Conservation (phyloP, 2,888 invertebrate species). For the Drosophila falleni region DNA sequence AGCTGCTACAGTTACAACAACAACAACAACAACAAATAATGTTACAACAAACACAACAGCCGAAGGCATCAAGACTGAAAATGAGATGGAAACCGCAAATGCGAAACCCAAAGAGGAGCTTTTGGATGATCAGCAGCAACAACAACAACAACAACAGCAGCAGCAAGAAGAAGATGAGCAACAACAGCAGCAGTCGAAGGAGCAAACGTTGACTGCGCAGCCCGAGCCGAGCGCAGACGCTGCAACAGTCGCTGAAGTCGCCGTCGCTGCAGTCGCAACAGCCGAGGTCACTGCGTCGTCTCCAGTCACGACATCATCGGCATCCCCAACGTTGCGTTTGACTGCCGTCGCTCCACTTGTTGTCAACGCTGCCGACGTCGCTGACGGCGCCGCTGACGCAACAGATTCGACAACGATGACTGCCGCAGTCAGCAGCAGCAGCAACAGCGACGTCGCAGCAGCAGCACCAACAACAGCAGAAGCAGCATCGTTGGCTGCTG, state of each 20-base stretch:
- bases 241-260: constrained; percentile 21
- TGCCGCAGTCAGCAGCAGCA: constrained; percentile 32
- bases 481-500: constrained; percentile 52
- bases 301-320: constrained; percentile 29
- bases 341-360: constrained; percentile 66
- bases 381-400: constrained; percentile 62
- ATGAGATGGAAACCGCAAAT: constrained; percentile 27
- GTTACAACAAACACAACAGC: constrained; percentile 22
- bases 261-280: constrained; percentile 14
- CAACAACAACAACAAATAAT: constrained; percentile 13
- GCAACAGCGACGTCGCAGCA: constrained; percentile 39
- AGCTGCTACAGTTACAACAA: constrained; percentile 19
- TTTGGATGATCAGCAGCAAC: constrained; percentile 22
- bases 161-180: not conserved
- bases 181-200: constrained; percentile 6
- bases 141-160: constrained; percentile 8
- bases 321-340: constrained; percentile 27
- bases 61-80: constrained; percentile 52
- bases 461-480: constrained; percentile 39
- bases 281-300: constrained; percentile 29
- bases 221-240: constrained; percentile 10
- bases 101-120: constrained; percentile 44
- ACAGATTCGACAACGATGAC: constrained; percentile 56
- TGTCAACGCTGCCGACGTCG: constrained; percentile 58
- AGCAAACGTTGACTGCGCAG: constrained; percentile 29